Base-by-base conservation (phyloP, 1,140 invertebrate genomes). In the Calosoma granatense region DNA sequence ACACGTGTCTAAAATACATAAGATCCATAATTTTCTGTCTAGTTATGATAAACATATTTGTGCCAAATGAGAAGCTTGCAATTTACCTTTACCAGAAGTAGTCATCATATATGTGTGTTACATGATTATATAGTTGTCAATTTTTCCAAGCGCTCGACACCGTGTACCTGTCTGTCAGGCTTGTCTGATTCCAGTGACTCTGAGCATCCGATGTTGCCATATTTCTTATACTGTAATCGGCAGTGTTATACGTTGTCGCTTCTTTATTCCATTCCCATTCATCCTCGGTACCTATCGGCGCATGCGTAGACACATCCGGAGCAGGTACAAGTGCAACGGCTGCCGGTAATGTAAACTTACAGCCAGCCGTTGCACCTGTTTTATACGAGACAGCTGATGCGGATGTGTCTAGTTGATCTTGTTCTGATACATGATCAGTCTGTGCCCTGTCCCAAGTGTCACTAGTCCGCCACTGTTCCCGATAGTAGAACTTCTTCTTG, bases 401-500 rank as follows among this genome's bases (percentile, higher is more conserved):
- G 61, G 58, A 64, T 64, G 64, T 51, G 65, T 66, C 36, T 63
- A 73, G 53, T 73, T 72, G 1, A 68, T 64, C n/a, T 66, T 52
- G 61, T 66, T 26, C n/a, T 52, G 62, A 51, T 22, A 57, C 52
- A 36, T 56, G 59, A 47, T 64, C 60, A 14, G 59, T 61, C 26
- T 61, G 59, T 4, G 47, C 21, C 54, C 66, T 66, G 43, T 64
- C 65, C 64, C 71, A 72, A 55, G 68, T 61, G 73, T 73, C 59
- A 70, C 76, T 72, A 73, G 73, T 69, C 66, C 76, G 70, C 78
- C 76, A 76, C 65, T 81, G 75, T 70, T 81, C 76, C 69, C 82
- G 76, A 62, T 85, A 83, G 72, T 86, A 87, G 71, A 86, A 88
- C 61, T 87, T 87, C 73, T 88, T 88, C 67, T 88, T 88, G 69